A percentile compares a stretch with the other conserved stretches of the same genome.
These are phyloP conservation scores for Entelurus aequoreus DNA, from an alignment of 2,113 vertebrate species.

Conservation along the genomic window DNA sequence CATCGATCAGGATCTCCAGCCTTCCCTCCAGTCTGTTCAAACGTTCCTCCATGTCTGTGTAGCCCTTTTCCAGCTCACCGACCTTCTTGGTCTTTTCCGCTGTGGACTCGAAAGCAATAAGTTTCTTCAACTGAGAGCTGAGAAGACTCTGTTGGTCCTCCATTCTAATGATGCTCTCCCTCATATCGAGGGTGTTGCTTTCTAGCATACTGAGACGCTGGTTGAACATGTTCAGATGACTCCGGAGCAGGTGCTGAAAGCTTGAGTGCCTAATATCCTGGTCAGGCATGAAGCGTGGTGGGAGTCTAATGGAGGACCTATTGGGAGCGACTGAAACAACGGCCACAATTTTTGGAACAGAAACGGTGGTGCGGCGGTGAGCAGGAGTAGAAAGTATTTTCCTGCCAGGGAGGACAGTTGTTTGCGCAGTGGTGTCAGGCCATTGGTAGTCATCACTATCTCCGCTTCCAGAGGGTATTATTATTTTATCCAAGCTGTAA, in stretches of 20 bases:
- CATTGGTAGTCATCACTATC: slow-evolving; percentile 18
- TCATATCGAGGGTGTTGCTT: slow-evolving; percentile 65
- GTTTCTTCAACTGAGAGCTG: slow-evolving; percentile 50
- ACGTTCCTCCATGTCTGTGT: slow-evolving; percentile 57
- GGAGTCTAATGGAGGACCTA: slow-evolving; percentile 23
- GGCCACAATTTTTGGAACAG: background rate
- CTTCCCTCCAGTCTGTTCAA: slow-evolving; percentile 58
- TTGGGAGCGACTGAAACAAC: slow-evolving; percentile 17
- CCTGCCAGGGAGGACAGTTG: slow-evolving; percentile 21
- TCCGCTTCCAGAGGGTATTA: slow-evolving; percentile 39
- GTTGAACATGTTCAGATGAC: slow-evolving; percentile 65
- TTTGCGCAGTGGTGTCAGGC: slow-evolving; percentile 7
- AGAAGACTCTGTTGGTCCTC: slow-evolving; percentile 50
- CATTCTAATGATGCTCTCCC: slow-evolving; percentile 53
- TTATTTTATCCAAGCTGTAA: slow-evolving; percentile 56
- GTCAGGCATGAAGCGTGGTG: slow-evolving; percentile 51
- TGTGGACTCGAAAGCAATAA: slow-evolving; percentile 24
- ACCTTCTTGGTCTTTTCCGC: slow-evolving; percentile 46
- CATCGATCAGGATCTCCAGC: slow-evolving; percentile 70
- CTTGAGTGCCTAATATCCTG: slow-evolving; percentile 40
- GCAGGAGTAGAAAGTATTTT: slow-evolving; percentile 31
- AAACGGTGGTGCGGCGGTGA: slow-evolving; percentile 4
- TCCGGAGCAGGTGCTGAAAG: slow-evolving; percentile 58
- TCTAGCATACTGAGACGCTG: slow-evolving; percentile 68
- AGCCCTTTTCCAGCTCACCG: slow-evolving; percentile 45